These are phyloP conservation scores for Paramormyrops hopkinsi DNA, from an alignment of 2,797 vertebrate species.

Conservation along the genomic window DNA sequence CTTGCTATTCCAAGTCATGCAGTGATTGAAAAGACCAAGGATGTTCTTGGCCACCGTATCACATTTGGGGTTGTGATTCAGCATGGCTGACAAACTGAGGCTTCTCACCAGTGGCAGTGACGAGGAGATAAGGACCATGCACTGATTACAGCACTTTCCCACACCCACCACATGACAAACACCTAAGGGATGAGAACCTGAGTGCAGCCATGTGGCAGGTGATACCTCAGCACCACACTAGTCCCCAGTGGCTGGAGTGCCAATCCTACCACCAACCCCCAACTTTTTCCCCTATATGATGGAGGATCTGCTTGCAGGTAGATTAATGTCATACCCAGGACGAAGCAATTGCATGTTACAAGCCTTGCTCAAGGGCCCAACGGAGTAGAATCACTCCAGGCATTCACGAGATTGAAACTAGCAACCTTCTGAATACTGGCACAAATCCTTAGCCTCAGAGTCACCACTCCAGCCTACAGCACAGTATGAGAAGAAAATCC, in stretches of 20 bases:
- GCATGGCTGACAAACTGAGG: neutral
- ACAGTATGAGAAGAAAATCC: neutral
- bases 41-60: neutral
- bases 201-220: neutral
- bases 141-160: neutral
- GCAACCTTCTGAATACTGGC: neutral
- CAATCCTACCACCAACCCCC: neutral
- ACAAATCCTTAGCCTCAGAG: neutral
- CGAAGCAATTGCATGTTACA: neutral
- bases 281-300: neutral
- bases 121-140: neutral
- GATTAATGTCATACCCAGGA: neutral
- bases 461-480: neutral
- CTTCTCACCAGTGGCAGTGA: neutral
- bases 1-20: neutral
- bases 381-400: neutral
- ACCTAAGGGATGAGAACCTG: neutral
- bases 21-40: neutral
- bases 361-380: neutral
- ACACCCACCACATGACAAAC: neutral
- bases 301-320: neutral
- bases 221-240: neutral
- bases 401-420: neutral
- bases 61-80: neutral
- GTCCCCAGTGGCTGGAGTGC: neutral